Percentiles rank a stretch among this genome's conserved stretches.
These are phyloP conservation scores for Adelosebastes latens DNA, from an alignment of 2,797 vertebrate species.

Conservation along the genomic window DNA sequence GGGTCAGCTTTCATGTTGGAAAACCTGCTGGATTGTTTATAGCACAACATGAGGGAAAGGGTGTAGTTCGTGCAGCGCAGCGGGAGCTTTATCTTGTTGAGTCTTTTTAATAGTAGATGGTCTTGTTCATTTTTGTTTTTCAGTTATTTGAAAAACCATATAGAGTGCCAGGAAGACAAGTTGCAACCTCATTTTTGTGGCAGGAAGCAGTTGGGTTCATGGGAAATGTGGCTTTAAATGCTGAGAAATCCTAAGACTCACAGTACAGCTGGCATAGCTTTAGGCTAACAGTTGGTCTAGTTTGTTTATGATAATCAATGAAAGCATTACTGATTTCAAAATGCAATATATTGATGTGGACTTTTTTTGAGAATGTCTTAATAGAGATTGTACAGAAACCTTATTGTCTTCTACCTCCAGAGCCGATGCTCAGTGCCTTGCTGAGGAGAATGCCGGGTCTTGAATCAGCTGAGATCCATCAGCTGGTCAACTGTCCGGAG, in stretches of 20 bases:
- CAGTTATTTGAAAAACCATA: not conserved
- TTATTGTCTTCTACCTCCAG: constrained; percentile 67
- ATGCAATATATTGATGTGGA: not conserved
- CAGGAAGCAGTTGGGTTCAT: not conserved
- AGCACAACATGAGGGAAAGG: not conserved
- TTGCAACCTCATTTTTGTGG: not conserved
- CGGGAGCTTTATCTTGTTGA: not conserved
- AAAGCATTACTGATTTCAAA: not conserved
- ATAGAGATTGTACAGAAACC: not conserved
- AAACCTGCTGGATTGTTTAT: constrained; percentile 27
- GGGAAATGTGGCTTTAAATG: not conserved
- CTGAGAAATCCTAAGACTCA: not conserved
- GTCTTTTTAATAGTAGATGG: not conserved
- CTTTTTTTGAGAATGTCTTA: not conserved
- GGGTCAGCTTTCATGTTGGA: not conserved
- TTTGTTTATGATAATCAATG: not conserved
- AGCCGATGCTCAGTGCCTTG: constrained; percentile 91
- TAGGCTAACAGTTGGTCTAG: no score
- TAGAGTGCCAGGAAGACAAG: not conserved
- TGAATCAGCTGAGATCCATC: constrained; percentile 91
- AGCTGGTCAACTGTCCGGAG: constrained; percentile 96
- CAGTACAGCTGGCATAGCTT: not conserved
- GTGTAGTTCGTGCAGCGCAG: not conserved
- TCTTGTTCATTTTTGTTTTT: not conserved
- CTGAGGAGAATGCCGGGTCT: constrained; percentile 91